Percentiles rank a stretch among this genome's conserved stretches.
Evolutionary conservation across 2,888 invertebrate species (phyloP).

Genomic region (Pandemis heparana): DNA sequence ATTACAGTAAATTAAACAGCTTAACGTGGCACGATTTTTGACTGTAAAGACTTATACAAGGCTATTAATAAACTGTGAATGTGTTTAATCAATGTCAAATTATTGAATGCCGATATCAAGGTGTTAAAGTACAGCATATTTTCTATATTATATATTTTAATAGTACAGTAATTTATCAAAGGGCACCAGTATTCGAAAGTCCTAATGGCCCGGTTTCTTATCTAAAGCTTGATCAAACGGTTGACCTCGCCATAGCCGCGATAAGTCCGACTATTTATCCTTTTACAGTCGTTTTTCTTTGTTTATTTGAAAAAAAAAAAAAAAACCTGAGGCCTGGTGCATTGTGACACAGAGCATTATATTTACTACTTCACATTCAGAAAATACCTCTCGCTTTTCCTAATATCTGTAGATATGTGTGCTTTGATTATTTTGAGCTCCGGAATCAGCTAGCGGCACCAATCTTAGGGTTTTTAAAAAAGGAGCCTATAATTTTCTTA

Average conservation of each 20-base stretch:
- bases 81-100: too few relatives aligned
- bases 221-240: slow-evolving; percentile 31
- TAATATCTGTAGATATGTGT: too few relatives aligned
- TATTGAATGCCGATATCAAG: too few relatives aligned
- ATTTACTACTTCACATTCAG: not conserved
- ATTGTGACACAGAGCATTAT: not conserved
- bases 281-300: slow-evolving; percentile 9
- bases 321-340: not conserved
- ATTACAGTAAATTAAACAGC: too few relatives aligned
- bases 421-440: too few relatives aligned
- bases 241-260: slow-evolving; percentile 20
- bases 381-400: too few relatives aligned
- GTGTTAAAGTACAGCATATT: not conserved
- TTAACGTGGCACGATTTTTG: too few relatives aligned
- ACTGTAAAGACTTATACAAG: too few relatives aligned
- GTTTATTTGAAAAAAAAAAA: not conserved
- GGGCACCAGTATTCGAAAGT: slow-evolving; percentile 25
- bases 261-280: slow-evolving; percentile 9
- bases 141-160: not conserved
- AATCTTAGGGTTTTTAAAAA: too few relatives aligned
- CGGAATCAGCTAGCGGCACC: too few relatives aligned
- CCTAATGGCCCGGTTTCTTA: slow-evolving; percentile 14
- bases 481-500: too few relatives aligned
- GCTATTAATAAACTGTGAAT: too few relatives aligned
- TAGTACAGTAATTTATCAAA: slow-evolving; percentile 2